These are phyloP conservation scores for Spicauda simplicius DNA, from an alignment of 2,888 invertebrate genomes.

Conservation along the genomic window DNA sequence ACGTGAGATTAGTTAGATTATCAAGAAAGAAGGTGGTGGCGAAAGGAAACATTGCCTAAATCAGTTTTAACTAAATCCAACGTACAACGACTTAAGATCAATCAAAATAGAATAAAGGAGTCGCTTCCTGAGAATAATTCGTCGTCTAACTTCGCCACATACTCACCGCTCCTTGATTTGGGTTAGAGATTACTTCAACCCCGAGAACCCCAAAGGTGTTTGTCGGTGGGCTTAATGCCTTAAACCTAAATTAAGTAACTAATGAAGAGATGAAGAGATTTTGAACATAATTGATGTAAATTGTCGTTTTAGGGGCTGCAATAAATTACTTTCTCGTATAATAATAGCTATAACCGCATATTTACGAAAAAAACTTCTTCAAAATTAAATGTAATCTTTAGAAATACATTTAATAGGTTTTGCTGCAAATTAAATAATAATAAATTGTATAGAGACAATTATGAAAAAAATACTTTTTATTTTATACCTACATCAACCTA, in stretches of 20 bases:
- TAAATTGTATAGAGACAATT: no score
- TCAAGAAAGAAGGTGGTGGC: no score
- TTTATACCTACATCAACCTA: no score
- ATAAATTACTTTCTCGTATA: not conserved
- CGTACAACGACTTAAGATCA: no score
- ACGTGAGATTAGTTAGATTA: no score
- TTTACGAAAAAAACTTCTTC: no score
- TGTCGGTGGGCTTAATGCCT: constrained; percentile 10
- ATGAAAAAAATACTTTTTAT: no score
- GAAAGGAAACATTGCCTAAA: no score
- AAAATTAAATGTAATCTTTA: no score
- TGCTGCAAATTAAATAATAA: no score
- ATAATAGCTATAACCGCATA: not conserved
- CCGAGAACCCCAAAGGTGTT: constrained; percentile 10
- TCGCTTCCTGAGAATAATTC: not conserved
- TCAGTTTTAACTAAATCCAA: no score
- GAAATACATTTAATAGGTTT: no score
- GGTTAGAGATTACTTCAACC: constrained; percentile 5
- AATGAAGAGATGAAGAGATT: not conserved
- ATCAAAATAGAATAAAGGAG: not conserved
- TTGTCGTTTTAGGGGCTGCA: not conserved
- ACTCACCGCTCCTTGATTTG: constrained; percentile 13
- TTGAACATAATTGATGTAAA: not conserved
- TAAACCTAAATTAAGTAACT: constrained; percentile 11
- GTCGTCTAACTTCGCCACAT: not conserved